These are phyloP conservation scores for Atopsyche davidsoni DNA, from an alignment of 1,140 invertebrate genomes.

Conservation along the genomic window DNA sequence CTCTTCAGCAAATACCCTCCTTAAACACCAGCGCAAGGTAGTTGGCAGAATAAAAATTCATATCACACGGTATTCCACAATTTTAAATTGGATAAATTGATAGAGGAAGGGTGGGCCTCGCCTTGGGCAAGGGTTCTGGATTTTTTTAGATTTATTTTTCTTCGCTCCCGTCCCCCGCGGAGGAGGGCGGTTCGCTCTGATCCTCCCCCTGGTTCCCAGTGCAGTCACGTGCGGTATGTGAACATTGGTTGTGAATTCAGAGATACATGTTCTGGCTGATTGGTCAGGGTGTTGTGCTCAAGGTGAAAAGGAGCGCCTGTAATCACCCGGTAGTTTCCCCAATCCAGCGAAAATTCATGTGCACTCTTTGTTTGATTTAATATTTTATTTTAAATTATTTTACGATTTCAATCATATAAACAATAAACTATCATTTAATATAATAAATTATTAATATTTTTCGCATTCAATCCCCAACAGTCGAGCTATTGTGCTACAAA, in stretches of 20 bases:
- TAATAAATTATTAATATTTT: no score
- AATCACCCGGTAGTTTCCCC: no score
- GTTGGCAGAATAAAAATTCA: conserved; percentile 28
- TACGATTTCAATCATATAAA: no score
- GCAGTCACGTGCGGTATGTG: conserved; percentile 28
- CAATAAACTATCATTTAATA: no score
- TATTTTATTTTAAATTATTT: no score
- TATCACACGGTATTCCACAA: conserved; percentile 29
- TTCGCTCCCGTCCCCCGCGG: conserved; percentile 1
- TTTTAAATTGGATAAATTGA: conserved; percentile 31
- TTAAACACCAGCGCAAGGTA: conserved; percentile 13
- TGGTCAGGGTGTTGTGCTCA: conserved; percentile 12
- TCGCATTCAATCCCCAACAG: no score
- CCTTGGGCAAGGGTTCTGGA: conserved; percentile 12
- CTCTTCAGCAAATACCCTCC: conserved; percentile 2
- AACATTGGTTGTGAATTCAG: conserved; percentile 30
- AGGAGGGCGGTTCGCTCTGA: conserved; percentile 8
- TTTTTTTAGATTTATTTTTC: conserved; percentile 28
- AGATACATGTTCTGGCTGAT: conserved; percentile 28
- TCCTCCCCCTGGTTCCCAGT: conserved; percentile 21
- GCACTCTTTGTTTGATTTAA: no score
- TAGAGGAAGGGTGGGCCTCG: conserved; percentile 22
- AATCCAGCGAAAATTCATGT: no score
- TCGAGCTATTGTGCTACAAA: no score
- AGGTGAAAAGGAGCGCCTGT: no score